phyloP scores from a whole-genome alignment of 2,888 invertebrate species.

The Lymantria monacha region DNA sequence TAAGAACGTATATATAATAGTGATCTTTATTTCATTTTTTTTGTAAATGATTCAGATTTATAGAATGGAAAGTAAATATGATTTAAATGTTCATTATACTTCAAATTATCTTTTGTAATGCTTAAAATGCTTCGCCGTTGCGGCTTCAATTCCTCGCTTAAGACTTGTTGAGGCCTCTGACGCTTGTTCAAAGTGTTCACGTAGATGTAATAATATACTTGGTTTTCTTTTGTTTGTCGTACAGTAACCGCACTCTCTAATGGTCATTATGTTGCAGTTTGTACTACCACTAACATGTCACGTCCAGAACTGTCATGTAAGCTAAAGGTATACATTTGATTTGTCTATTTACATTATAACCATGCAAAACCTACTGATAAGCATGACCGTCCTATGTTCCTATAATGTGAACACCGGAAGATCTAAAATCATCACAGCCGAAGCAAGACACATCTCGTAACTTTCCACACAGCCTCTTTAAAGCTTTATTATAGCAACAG shows the following conservation, averaged over 20 bases:
- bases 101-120: slow-evolving; percentile 65
- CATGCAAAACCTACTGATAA: slow-evolving; percentile 65
- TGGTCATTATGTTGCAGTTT: slow-evolving; percentile 83
- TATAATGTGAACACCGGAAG: slow-evolving; percentile 56
- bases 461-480: slow-evolving; percentile 74
- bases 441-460: slow-evolving; percentile 69
- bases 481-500: slow-evolving; percentile 74
- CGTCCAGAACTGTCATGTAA: slow-evolving; percentile 82
- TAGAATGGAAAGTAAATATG: too few relatives aligned
- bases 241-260: slow-evolving; percentile 82
- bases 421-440: slow-evolving; percentile 63
- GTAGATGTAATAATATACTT: slow-evolving; percentile 77
- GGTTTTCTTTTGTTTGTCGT: slow-evolving; percentile 81
- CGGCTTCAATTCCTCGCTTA: slow-evolving; percentile 78
- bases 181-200: slow-evolving; percentile 77
- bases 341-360: slow-evolving; percentile 77
- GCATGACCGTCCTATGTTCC: slow-evolving; percentile 69
- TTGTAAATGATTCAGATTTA: too few relatives aligned
- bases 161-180: slow-evolving; percentile 76
- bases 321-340: slow-evolving; percentile 81
- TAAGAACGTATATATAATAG: not conserved
- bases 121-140: slow-evolving; percentile 76
- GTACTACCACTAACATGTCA: slow-evolving; percentile 83
- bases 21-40: too few relatives aligned
- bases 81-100: slow-evolving; percentile 35